Base-by-base conservation (phyloP, 2,113 vertebrate genomes). In the Pungitius pungitius region DNA sequence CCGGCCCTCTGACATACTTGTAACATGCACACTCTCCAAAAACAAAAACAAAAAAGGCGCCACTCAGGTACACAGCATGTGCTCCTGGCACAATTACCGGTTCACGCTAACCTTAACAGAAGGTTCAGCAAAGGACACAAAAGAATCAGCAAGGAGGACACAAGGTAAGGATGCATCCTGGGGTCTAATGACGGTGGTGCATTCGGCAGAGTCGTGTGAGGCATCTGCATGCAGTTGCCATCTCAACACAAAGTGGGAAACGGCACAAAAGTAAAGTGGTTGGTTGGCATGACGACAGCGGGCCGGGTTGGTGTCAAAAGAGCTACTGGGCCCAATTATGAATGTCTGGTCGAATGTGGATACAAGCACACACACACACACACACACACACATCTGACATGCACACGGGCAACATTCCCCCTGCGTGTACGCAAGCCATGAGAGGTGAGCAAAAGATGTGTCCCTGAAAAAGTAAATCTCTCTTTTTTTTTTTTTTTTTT, bases 231-330 rank as follows among this genome's bases (percentile, higher is more conserved):
- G 79, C 75, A 54, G 84, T 79, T 91, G 84, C 79, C 79, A 87
- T 83, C 71, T 87, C 81, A 71, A 83, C 83, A 88, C 83, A 80
- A 90, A 88, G 83, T 75, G 70, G 76, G 69, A 87, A 51, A 73
- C 27, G 7, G 72, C 81, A 91, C 73, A 87, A 88, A 90, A 80
- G 80, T 65, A 83, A 81, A 88, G 80, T 80, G 73, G 83, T 60
- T 40, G 62, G 87, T 91, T 90, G 88, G 81, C 88, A 89, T 90
- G 90, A 88, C 88, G 75, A 90, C 90, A 57, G 73, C 22, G 20
- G 20, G 0, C 64, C 2, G 30, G 81, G 75, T 83, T 75, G 85
- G 81, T 84, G 75, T 73, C 81, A 80, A 82, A 89, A 70, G 67
- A 89, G 79, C 87, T 81, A 76, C 78, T 13, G 57, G 81, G 83